Evolutionary conservation across 2,888 invertebrate genomes (phyloP).

Genomic region (Eupithecia vulgata): DNA sequence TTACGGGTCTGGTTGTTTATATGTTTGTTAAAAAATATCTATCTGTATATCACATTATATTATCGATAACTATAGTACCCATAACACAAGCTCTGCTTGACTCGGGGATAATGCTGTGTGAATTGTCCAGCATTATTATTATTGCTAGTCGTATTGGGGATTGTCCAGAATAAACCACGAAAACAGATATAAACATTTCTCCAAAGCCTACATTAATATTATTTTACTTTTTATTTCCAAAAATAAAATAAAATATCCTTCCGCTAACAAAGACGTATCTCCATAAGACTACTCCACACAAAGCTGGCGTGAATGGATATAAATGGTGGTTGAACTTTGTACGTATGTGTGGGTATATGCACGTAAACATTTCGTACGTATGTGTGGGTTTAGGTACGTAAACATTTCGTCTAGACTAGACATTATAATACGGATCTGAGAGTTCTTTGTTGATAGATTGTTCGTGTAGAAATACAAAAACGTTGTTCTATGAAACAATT

Average conservation of each 20-base stretch:
- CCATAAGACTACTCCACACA: background rate
- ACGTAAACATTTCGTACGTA: no score
- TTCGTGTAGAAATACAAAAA: background rate
- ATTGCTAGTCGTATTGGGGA: background rate
- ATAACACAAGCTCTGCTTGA: no score
- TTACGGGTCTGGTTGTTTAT: no score
- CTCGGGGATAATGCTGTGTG: no score
- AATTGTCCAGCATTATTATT: no score
- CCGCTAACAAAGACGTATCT: background rate
- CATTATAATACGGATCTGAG: background rate
- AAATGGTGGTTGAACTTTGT: background rate
- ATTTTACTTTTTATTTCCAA: background rate
- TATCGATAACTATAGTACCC: no score
- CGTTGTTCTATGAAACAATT: no score
- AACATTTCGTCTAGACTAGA: background rate
- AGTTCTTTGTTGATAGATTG: background rate
- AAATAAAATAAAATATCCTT: slow-evolving; percentile 1
- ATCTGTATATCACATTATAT: no score
- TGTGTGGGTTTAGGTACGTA: background rate
- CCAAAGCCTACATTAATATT: background rate
- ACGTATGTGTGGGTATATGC: background rate
- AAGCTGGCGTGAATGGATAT: background rate
- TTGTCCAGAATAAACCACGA: background rate
- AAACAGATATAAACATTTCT: background rate
- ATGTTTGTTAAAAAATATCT: no score